Evolutionary conservation across 2,888 invertebrate genomes (phyloP).

Genomic region (Sesamia inferens): DNA sequence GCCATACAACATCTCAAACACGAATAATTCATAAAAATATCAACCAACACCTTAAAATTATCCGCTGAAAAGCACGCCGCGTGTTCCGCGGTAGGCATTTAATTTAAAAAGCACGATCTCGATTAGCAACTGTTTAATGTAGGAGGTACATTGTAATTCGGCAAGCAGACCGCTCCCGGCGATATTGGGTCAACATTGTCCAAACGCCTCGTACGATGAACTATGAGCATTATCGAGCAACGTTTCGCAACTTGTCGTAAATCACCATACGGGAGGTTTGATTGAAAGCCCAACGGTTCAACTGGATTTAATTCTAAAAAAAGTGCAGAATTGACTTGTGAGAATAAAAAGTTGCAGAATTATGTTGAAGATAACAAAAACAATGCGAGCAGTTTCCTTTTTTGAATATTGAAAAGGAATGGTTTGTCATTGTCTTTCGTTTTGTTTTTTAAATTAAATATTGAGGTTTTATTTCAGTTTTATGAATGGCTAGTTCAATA

Average conservation of each 20-base stretch:
- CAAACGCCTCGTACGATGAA: conserved; percentile 75
- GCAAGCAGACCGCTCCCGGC: conserved; percentile 58
- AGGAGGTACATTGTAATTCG: conserved; percentile 71
- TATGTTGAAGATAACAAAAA: conserved; percentile 11
- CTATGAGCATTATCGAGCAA: conserved; percentile 68
- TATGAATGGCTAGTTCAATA: background rate
- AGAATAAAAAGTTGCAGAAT: conserved; percentile 38
- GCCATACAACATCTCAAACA: conserved; percentile 30
- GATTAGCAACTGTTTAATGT: conserved; percentile 72
- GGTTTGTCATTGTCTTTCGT: background rate
- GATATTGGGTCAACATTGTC: conserved; percentile 81
- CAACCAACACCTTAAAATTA: conserved; percentile 23
- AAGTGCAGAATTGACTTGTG: conserved; percentile 40
- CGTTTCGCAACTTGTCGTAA: conserved; percentile 68
- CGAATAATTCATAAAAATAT: conserved; percentile 30
- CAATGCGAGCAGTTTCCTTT: conserved; percentile 4
- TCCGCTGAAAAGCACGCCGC: conserved; percentile 24
- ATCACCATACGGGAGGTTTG: conserved; percentile 62
- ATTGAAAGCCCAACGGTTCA: conserved; percentile 51
- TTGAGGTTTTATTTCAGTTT: background rate
- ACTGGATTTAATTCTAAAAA: conserved; percentile 47
- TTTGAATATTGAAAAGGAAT: conserved; percentile 6
- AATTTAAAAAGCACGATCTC: conserved; percentile 65
- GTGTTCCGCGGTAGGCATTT: conserved; percentile 53
- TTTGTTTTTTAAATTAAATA: background rate